Evolutionary conservation across 2,888 invertebrate genomes (phyloP), one percentile per base, ranked within the genome.

Genomic region (Eucera pruinosa): DNA sequence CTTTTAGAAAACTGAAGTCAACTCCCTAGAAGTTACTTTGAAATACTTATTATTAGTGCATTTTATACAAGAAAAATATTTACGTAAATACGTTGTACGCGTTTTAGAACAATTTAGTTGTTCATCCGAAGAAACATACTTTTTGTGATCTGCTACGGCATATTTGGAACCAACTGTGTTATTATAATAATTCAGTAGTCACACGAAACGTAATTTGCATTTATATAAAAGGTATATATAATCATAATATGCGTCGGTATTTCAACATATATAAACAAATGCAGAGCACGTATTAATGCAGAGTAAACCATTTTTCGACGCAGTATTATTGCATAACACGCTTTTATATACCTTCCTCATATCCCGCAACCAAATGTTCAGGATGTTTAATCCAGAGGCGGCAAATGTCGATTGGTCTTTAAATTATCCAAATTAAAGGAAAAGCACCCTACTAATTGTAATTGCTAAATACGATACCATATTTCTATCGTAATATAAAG

Each of bases 131-230:
- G 47, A 72, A 72, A 68, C 62, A 66, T 64, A 66, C 54, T 55
- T 36, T 66, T 67, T 76, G 67, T 64, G 58, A 78, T 78, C 60
- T 78, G 45, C 41, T 48, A 58, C 27, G 25, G 47, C 50, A 61
- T 62, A 79, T 74, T 66, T 47, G 57, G 45, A 79, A 69, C 79
- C 79, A 80, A 69, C 80, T 80, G 79, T 80, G 79, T 79, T 73
- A 50, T 33, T 54, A 33, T 52, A 55, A 61, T 55, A 52, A 47
- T 60, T 52, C 45, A 58, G 48, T 68, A 65, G 47, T 70, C 50
- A 45, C 50, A 45, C 25, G 48, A 78, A 71, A 71, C 71, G 43
- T 64, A 78, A 57, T 64, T 71, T 78, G 67, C 78, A 78, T 78
- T 78, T 78, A 78, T 47, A 43, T 43, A 30, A 20, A n/a, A 52